Evolutionary conservation across 1,140 invertebrate genomes (phyloP).

Genomic region (Formica exsecta): DNA sequence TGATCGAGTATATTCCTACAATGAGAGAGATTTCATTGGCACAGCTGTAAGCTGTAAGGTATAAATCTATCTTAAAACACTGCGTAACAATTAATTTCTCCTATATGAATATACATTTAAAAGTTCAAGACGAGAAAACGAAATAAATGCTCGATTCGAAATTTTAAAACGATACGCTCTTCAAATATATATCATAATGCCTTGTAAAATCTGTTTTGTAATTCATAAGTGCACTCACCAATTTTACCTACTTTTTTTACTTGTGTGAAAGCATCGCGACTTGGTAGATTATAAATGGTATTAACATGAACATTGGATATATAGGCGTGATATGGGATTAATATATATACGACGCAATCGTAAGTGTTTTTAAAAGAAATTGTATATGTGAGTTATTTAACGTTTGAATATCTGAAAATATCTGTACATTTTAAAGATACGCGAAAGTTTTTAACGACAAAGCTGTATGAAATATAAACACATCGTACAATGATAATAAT

Average conservation of each 20-base stretch:
- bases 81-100: not conserved
- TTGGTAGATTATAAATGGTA: not conserved
- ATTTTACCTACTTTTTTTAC: slow-evolving; percentile 18
- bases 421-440: not conserved
- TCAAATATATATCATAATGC: not conserved
- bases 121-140: not conserved
- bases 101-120: not conserved
- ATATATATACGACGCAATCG: not conserved
- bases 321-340: not conserved
- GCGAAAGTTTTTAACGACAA: not conserved
- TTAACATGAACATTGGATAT: slow-evolving; percentile 14
- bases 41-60: not conserved
- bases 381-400: not conserved
- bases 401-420: not conserved
- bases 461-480: not conserved
- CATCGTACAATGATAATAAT: not conserved
- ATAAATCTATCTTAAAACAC: not conserved
- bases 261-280: not conserved
- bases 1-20: slow-evolving; percentile 35
- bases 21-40: not conserved
- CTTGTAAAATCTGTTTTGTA: not conserved
- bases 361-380: not conserved
- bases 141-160: not conserved
- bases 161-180: not conserved
- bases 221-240: not conserved